Conservation (phyloP, 2,888 invertebrate genomes). For the Anticlea derivata region DNA sequence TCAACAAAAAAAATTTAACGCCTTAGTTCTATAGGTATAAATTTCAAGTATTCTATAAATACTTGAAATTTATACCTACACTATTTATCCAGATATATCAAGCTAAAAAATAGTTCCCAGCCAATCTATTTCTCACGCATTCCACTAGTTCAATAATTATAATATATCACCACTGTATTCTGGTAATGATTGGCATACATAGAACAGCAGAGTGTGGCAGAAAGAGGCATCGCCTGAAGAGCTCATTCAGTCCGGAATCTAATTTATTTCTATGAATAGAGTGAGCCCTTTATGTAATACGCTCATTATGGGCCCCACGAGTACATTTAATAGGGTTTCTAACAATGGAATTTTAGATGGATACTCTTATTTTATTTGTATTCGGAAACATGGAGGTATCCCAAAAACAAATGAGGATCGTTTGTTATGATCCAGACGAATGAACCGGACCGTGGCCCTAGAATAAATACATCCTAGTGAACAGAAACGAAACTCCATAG, state of each 20-base stretch:
- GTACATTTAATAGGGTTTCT: conserved; percentile 50
- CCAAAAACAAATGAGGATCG: conserved; percentile 27
- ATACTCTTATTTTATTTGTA: conserved; percentile 34
- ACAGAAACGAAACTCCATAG: conserved; percentile 4
- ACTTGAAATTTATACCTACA: too few species aligned
- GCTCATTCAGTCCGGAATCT: conserved; percentile 52
- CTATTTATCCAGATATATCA: too few species aligned
- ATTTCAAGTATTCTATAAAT: too few species aligned
- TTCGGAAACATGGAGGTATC: conserved; percentile 27
- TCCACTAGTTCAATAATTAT: conserved; percentile 10
- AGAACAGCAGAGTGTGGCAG: conserved; percentile 2
- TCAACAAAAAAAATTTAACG: too few species aligned
- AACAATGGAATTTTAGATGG: conserved; percentile 41
- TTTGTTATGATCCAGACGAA: conserved; percentile 26
- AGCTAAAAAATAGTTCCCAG: neutral
- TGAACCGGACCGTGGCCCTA: conserved; percentile 5
- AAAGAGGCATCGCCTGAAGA: neutral
- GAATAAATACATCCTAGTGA: neutral
- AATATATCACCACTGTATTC: conserved; percentile 7
- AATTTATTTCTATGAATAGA: conserved; percentile 68
- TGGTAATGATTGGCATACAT: conserved; percentile 11
- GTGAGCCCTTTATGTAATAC: conserved; percentile 63
- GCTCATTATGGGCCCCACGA: conserved; percentile 57
- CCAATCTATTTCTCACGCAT: neutral
- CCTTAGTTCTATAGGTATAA: too few species aligned